phyloP scores from a whole-genome alignment of 53 echinoderm and acorn worm genomes.

The Astropecten irregularis region DNA sequence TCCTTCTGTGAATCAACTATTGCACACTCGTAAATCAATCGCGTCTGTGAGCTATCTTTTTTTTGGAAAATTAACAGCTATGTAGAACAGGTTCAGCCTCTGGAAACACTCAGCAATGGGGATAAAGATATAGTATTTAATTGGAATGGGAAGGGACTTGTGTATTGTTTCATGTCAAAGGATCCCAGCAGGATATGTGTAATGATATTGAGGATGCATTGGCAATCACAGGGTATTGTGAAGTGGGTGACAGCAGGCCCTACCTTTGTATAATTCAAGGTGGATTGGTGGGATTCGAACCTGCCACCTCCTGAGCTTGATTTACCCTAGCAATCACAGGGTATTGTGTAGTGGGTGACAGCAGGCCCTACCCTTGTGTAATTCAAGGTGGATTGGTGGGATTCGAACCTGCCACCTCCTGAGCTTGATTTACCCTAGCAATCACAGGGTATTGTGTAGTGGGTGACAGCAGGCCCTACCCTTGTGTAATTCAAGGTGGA shows the following conservation, averaged over 20 bases:
- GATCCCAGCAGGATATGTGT: constrained; percentile 34
- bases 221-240: neutral
- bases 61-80: neutral
- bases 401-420: too few species aligned
- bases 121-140: neutral
- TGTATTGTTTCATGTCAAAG: constrained; percentile 34
- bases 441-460: neutral
- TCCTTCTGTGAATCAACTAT: neutral
- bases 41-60: too few species aligned
- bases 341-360: too few species aligned
- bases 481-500: too few species aligned
- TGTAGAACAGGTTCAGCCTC: neutral
- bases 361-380: too few species aligned
- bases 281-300: too few species aligned
- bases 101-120: neutral
- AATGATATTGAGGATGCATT: neutral
- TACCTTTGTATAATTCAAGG: too few species aligned
- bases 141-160: neutral
- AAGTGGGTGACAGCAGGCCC: too few species aligned
- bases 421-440: neutral
- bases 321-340: neutral
- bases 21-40: constrained; percentile 9
- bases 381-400: too few species aligned
- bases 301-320: too few species aligned
- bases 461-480: too few species aligned